Percentiles rank a stretch among this genome's conserved stretches.
Evolutionary conservation across 2,888 invertebrate genomes (phyloP).

Genomic region (Bhutanitis thaidina): DNA sequence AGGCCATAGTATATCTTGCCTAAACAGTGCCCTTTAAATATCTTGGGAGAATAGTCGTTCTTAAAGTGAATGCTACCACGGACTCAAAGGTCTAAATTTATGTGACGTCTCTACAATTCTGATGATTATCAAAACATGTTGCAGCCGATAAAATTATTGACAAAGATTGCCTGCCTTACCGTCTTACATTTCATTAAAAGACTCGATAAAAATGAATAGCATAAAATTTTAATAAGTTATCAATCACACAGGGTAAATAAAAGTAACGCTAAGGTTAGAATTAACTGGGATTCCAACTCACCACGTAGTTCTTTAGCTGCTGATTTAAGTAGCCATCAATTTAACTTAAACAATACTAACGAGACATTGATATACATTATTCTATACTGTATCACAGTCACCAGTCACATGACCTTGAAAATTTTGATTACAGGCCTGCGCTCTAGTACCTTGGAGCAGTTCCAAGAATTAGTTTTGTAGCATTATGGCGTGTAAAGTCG

Average conservation of each 20-base stretch:
- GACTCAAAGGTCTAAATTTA: neutral
- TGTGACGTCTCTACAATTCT: neutral
- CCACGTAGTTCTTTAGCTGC: too few species aligned
- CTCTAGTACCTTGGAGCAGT: conserved; percentile 27
- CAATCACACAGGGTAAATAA: too few species aligned
- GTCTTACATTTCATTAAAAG: too few species aligned
- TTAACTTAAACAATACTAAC: neutral
- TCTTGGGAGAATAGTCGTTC: conserved; percentile 7
- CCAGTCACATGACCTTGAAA: conserved; percentile 24
- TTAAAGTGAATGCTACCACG: neutral
- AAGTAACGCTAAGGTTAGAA: too few species aligned
- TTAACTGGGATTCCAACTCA: too few species aligned
- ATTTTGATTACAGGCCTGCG: conserved; percentile 23
- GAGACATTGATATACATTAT: conserved; percentile 3
- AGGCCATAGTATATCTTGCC: conserved; percentile 9
- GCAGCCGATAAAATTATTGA: too few species aligned
- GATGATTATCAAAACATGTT: neutral
- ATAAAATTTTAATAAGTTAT: too few species aligned
- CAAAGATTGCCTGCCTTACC: too few species aligned
- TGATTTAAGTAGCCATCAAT: neutral
- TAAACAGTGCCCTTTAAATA: conserved; percentile 18
- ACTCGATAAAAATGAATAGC: too few species aligned
- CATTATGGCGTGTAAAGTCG: conserved; percentile 41
- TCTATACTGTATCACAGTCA: conserved; percentile 9
- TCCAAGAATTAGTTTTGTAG: conserved; percentile 46